These are phyloP conservation scores for Zaprionus nigranus DNA, from an alignment of 1,140 invertebrate genomes.

Conservation along the genomic window DNA sequence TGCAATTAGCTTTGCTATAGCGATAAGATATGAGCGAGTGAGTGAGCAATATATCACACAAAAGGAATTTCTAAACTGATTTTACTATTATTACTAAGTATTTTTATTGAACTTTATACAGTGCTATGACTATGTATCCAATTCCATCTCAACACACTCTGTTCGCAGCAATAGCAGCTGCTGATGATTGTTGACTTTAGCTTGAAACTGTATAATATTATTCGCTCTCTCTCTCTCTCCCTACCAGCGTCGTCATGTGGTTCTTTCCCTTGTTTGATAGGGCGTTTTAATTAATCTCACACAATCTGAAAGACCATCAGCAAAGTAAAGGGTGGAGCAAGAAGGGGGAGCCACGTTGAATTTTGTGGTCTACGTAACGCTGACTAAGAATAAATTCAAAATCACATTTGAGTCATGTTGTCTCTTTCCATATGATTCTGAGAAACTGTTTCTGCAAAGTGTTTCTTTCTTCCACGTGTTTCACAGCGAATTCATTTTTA, in stretches of 20 bases:
- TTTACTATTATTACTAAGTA: constrained; percentile 10
- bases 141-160: neutral
- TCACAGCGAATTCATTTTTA: constrained; percentile 19
- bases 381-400: constrained; percentile 31
- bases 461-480: constrained; percentile 36
- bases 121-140: neutral
- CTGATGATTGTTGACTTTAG: neutral
- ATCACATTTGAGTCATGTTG: constrained; percentile 35
- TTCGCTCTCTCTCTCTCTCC: neutral
- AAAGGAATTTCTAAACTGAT: constrained; percentile 15
- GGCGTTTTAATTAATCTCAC: constrained; percentile 1
- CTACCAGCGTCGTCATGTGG: neutral
- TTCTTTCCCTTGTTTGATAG: neutral
- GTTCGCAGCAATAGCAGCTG: neutral
- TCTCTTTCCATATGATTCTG: constrained; percentile 24
- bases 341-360: neutral
- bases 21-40: constrained; percentile 7
- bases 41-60: constrained; percentile 5
- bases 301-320: neutral
- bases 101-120: constrained; percentile 20
- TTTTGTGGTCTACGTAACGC: constrained; percentile 1
- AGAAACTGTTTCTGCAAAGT: constrained; percentile 20
- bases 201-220: neutral
- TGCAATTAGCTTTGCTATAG: constrained; percentile 7
- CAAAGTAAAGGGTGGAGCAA: neutral